Percentiles rank a stretch among this genome's conserved stretches.
These are phyloP conservation scores for Isurus oxyrinchus DNA, from an alignment of 2,113 vertebrate species.

Conservation along the genomic window DNA sequence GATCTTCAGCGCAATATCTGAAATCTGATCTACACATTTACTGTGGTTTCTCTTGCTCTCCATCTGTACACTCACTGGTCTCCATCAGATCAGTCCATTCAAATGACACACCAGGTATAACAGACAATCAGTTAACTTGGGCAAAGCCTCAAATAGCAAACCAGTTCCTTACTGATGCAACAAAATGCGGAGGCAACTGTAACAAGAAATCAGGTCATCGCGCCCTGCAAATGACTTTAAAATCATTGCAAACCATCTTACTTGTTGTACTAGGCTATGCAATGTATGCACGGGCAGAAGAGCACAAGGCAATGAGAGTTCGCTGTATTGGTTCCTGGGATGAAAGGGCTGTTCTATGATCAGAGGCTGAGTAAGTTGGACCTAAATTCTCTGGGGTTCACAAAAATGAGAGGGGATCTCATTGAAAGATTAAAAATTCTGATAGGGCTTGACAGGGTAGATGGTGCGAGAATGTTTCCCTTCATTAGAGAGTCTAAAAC, in stretches of 20 bases:
- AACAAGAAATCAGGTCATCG: neutral
- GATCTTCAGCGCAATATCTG: neutral
- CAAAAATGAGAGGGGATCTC: no score
- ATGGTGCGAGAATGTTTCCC: no score
- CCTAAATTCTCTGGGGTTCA: no score
- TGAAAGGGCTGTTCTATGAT: no score
- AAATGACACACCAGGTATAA: neutral
- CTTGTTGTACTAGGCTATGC: neutral
- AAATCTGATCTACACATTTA: neutral
- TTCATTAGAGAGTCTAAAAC: no score
- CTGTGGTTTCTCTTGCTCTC: neutral
- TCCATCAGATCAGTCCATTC: neutral
- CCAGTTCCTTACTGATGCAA: neutral
- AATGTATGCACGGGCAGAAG: neutral
- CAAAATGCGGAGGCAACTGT: neutral
- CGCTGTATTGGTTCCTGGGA: no score
- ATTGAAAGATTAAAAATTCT: no score
- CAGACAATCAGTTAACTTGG: neutral
- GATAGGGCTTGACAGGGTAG: no score
- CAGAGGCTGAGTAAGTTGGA: no score
- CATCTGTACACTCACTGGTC: neutral
- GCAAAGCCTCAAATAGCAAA: neutral
- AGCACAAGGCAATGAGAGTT: neutral
- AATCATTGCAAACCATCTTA: neutral
- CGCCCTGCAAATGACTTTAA: neutral